phyloP scores from a whole-genome alignment of 2,113 vertebrate genomes.

The Trichomycterus rosablanca region DNA sequence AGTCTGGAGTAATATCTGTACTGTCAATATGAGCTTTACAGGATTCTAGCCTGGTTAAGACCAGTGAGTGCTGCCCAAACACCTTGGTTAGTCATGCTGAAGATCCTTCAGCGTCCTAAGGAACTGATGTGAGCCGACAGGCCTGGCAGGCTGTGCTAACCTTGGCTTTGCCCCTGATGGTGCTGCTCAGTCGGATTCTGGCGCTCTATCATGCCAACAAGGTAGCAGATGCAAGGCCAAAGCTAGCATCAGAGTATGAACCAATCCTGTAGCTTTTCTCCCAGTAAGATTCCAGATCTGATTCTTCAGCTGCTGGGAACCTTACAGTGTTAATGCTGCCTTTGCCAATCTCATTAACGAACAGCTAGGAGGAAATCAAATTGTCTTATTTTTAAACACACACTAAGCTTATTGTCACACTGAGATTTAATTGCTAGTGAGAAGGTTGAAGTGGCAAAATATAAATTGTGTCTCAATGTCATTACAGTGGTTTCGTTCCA shows the following conservation, averaged over 20 bases:
- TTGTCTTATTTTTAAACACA: constrained; percentile 19
- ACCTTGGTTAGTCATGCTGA: constrained; percentile 14
- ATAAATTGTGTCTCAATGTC: constrained; percentile 15
- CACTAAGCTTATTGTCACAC: constrained; percentile 6
- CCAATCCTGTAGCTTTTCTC: background rate
- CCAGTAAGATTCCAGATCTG: background rate
- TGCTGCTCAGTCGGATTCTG: constrained; percentile 13
- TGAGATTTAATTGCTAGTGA: constrained; percentile 28
- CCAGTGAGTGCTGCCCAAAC: constrained; percentile 1
- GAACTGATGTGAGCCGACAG: constrained; percentile 29
- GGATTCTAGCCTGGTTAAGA: constrained; percentile 4
- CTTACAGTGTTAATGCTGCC: background rate
- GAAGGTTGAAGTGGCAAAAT: background rate
- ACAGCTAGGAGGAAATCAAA: constrained; percentile 31
- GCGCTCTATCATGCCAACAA: constrained; percentile 12
- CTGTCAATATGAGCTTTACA: background rate
- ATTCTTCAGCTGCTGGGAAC: constrained; percentile 1
- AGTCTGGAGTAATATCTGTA: background rate
- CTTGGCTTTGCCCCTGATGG: constrained; percentile 3
- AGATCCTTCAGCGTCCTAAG: constrained; percentile 15
- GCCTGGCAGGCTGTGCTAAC: constrained; percentile 28
- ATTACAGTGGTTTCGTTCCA: constrained; percentile 27
- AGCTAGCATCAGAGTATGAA: constrained; percentile 3
- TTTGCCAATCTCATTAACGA: constrained; percentile 36
- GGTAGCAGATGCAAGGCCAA: constrained; percentile 18